Conservation (phyloP, 2,113 vertebrate species). For the Cyprichromis sp. region DNA sequence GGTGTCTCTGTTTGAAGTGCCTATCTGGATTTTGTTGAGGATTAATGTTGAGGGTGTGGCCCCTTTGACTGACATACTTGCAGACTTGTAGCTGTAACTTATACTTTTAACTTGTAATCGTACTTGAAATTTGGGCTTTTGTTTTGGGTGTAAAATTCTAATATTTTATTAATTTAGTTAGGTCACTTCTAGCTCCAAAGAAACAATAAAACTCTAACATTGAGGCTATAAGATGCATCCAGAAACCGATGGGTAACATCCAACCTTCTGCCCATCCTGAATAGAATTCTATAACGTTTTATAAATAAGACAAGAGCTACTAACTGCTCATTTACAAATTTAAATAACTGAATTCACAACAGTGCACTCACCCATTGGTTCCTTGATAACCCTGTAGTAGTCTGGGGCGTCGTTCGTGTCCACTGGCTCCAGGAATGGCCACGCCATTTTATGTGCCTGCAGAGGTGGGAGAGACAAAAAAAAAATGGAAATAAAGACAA, state of each 20-base stretch:
- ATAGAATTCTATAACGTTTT: background rate
- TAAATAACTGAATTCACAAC: background rate
- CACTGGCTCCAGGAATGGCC: conserved; percentile 88
- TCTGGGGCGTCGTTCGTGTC: conserved; percentile 95
- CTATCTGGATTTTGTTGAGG: background rate
- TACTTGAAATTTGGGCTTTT: background rate
- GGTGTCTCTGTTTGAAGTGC: background rate
- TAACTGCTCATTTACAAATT: background rate
- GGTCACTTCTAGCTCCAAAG: background rate
- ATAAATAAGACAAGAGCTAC: background rate
- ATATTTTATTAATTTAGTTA: background rate
- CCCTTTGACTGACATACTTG: background rate
- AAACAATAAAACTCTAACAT: background rate
- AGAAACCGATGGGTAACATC: background rate
- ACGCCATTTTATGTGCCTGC: conserved; percentile 98
- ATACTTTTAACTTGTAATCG: background rate
- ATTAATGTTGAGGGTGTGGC: background rate
- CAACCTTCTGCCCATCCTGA: background rate
- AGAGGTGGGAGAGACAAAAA: background rate
- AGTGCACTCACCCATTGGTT: conserved; percentile 89
- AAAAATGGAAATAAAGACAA: background rate
- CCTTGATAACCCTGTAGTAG: conserved; percentile 98
- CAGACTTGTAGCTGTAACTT: background rate
- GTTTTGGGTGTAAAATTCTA: background rate
- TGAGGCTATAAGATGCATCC: background rate